These are phyloP conservation scores for Hipparchia sbordonii DNA, from an alignment of 2,888 invertebrate genomes.

Conservation along the genomic window DNA sequence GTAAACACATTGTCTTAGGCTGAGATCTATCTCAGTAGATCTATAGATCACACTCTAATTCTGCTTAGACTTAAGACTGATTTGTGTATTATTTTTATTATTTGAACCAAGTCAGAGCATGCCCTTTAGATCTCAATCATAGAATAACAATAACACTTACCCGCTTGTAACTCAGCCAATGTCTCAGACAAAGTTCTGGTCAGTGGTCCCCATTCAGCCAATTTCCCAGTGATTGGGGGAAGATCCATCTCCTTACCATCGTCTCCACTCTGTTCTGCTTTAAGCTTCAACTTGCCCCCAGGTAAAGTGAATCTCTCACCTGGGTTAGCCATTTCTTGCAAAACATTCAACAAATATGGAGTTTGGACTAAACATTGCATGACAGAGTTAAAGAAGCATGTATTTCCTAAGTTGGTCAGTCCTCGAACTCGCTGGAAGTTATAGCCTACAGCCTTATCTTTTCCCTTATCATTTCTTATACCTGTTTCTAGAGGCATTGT, in stretches of 20 bases:
- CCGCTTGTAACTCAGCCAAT: constrained; percentile 86
- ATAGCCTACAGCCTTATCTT: constrained; percentile 62
- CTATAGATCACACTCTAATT: no score
- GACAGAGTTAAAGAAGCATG: constrained; percentile 98
- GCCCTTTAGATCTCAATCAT: no score
- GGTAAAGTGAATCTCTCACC: constrained; percentile 88
- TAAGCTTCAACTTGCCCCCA: constrained; percentile 86
- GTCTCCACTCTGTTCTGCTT: constrained; percentile 62
- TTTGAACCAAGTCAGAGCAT: no score
- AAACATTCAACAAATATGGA: constrained; percentile 87
- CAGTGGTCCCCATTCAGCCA: constrained; percentile 87
- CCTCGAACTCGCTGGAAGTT: constrained; percentile 87
- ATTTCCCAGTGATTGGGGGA: constrained; percentile 85
- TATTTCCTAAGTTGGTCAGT: constrained; percentile 95
- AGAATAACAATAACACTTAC: constrained; percentile 49
- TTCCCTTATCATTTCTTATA: constrained; percentile 64
- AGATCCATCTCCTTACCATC: constrained; percentile 81
- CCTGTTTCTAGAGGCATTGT: constrained; percentile 52
- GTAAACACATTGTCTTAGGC: no score
- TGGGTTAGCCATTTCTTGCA: constrained; percentile 86
- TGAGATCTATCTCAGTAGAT: no score
- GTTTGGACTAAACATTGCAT: constrained; percentile 96
- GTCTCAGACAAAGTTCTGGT: constrained; percentile 87
- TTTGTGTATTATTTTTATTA: no score
- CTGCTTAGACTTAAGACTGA: no score